phyloP scores from a whole-genome alignment of 2,888 invertebrate genomes.

The Celastrina argiolus region DNA sequence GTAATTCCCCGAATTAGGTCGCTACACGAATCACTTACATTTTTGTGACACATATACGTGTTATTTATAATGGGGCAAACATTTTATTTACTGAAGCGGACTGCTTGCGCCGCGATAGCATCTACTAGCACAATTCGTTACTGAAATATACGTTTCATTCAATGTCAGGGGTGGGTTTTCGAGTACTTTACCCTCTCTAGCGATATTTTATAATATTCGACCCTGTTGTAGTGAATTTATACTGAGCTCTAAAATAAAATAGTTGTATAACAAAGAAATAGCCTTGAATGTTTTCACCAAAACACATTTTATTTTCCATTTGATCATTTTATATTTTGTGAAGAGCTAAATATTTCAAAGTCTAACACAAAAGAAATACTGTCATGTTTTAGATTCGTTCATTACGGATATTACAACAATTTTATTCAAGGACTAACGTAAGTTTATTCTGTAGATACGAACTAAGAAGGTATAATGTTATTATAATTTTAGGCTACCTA shows the following conservation, averaged over 20 bases:
- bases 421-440: no score
- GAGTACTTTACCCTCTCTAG: not conserved
- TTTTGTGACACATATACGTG: slow-evolving; percentile 8
- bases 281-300: not conserved
- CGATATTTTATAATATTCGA: not conserved
- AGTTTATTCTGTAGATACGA: no score
- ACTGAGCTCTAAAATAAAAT: not conserved
- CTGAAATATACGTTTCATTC: not conserved
- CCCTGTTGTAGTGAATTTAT: not conserved
- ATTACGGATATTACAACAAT: not conserved
- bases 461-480: no score
- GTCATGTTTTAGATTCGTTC: not conserved
- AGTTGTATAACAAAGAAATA: not conserved
- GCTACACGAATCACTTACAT: slow-evolving; percentile 2
- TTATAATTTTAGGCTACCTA: no score
- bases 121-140: not conserved
- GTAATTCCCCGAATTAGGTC: not conserved
- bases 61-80: slow-evolving; percentile 4
- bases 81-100: not conserved
- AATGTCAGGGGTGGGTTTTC: not conserved
- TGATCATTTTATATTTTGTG: no score
- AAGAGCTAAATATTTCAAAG: not conserved
- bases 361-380: not conserved
- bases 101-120: not conserved
- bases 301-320: not conserved